Percentiles rank a stretch among this genome's conserved stretches.
phyloP scores from a whole-genome alignment of 2,797 vertebrate genomes.

The Hydrophis major region DNA sequence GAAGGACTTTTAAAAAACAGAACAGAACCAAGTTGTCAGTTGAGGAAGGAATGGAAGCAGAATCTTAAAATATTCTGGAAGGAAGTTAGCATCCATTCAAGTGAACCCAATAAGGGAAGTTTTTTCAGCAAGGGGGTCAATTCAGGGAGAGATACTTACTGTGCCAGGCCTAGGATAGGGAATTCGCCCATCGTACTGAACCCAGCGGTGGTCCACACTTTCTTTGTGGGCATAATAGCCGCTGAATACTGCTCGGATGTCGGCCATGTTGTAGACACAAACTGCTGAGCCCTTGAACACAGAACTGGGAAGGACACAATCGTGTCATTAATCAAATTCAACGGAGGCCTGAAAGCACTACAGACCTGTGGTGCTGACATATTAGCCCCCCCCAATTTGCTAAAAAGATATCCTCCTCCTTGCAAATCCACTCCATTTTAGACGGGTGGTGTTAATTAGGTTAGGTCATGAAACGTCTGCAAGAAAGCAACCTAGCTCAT shows the following conservation, averaged over 20 bases:
- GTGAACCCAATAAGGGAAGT: not conserved
- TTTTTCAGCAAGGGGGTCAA: slow-evolving; percentile 22
- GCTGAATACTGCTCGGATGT: slow-evolving; percentile 91
- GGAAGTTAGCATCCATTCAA: slow-evolving; percentile 10
- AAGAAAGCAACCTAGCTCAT: not conserved
- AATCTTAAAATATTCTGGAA: slow-evolving; percentile 50
- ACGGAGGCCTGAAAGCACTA: rapidly evolving
- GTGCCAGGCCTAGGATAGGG: slow-evolving; percentile 96
- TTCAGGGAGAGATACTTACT: slow-evolving; percentile 70
- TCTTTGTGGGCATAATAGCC: slow-evolving; percentile 97
- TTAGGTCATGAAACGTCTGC: not conserved
- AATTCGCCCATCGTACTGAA: slow-evolving; percentile 92
- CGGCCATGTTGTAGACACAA: slow-evolving; percentile 95
- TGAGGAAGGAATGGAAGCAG: slow-evolving; percentile 26
- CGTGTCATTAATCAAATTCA: not conserved
- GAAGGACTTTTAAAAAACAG: slow-evolving; percentile 28
- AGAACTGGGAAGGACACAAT: slow-evolving; percentile 74
- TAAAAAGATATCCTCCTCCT: too few species aligned
- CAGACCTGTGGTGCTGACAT: not conserved
- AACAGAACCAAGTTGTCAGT: slow-evolving; percentile 38
- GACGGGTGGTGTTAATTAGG: not conserved
- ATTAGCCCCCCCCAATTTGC: too few species aligned
- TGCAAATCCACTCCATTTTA: too few species aligned
- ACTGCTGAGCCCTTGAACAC: slow-evolving; percentile 97
- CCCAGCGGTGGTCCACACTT: slow-evolving; percentile 92